Conservation (phyloP, 1,140 invertebrate species). For the Riptortus pedestris region DNA sequence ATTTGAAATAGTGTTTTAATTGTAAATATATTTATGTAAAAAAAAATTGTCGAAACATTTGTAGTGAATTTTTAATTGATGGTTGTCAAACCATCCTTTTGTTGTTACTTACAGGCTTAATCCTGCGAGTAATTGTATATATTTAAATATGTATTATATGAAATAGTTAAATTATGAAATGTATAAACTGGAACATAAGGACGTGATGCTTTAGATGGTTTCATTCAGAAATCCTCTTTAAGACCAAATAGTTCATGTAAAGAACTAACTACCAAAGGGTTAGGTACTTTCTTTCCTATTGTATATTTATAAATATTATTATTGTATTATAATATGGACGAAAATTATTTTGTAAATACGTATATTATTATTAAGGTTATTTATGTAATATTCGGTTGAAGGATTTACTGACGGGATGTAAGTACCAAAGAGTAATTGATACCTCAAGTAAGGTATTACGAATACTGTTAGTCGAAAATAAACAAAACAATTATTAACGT, state of each 20-base stretch:
- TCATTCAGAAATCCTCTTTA: neutral
- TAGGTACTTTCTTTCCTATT: slow-evolving; percentile 11
- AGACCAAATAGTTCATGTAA: slow-evolving; percentile 11
- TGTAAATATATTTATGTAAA: slow-evolving; percentile 13
- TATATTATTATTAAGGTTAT: neutral
- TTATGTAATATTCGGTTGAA: slow-evolving; percentile 1
- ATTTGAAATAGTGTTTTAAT: slow-evolving; percentile 4
- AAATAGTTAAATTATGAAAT: neutral
- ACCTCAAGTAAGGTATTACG: neutral
- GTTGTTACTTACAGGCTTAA: neutral
- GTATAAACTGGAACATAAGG: slow-evolving; percentile 15
- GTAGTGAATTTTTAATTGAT: neutral
- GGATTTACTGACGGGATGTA: neutral
- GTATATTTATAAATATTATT: slow-evolving; percentile 10
- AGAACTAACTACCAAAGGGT: slow-evolving; percentile 10
- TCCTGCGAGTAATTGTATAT: neutral
- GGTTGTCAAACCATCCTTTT: neutral
- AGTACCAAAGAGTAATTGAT: slow-evolving; percentile 24
- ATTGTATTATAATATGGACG: neutral
- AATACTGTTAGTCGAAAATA: slow-evolving; percentile 14
- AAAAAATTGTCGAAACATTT: neutral
- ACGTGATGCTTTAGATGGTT: slow-evolving; percentile 7
- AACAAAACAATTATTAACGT: neutral
- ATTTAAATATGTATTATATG: neutral
- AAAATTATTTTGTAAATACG: slow-evolving; percentile 10